Evolutionary conservation across 37 sponge, comb jelly and placozoan genomes (phyloP).

Genomic region (Cliona cf. orientalis): DNA sequence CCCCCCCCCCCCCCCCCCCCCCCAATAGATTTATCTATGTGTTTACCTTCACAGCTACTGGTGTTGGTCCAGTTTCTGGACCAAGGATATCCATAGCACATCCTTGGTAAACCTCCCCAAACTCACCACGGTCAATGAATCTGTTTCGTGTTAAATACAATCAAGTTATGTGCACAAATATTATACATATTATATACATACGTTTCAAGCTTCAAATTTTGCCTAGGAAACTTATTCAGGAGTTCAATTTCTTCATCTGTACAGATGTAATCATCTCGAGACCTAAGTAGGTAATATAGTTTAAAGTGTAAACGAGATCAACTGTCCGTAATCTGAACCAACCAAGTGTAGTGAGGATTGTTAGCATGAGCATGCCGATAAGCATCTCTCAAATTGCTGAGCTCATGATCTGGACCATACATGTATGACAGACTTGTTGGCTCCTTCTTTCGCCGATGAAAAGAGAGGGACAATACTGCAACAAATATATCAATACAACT

Average conservation of each 20-base stretch:
- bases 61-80: conserved; percentile 56
- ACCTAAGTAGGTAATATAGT: conserved; percentile 22
- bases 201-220: conserved; percentile 74
- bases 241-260: conserved; percentile 66
- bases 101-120: conserved; percentile 84
- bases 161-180: background rate
- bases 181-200: conserved; percentile 16
- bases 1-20: background rate
- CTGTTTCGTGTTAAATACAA: conserved; percentile 1
- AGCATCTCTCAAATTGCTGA: conserved; percentile 38
- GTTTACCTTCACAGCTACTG: conserved; percentile 77
- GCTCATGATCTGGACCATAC: conserved; percentile 52
- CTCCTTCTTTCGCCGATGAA: background rate
- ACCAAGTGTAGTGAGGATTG: conserved; percentile 67
- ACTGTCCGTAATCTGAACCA: background rate
- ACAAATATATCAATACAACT: no score
- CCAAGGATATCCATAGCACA: conserved; percentile 59
- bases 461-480: background rate
- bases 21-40: background rate
- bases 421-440: conserved; percentile 19
- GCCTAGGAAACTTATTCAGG: conserved; percentile 69
- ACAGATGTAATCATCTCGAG: conserved; percentile 59
- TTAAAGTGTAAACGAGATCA: background rate
- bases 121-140: conserved; percentile 71
- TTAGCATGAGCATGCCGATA: conserved; percentile 10